Evolutionary conservation across 2,888 invertebrate genomes (phyloP).

Genomic region (Drosophila atroscutellata): DNA sequence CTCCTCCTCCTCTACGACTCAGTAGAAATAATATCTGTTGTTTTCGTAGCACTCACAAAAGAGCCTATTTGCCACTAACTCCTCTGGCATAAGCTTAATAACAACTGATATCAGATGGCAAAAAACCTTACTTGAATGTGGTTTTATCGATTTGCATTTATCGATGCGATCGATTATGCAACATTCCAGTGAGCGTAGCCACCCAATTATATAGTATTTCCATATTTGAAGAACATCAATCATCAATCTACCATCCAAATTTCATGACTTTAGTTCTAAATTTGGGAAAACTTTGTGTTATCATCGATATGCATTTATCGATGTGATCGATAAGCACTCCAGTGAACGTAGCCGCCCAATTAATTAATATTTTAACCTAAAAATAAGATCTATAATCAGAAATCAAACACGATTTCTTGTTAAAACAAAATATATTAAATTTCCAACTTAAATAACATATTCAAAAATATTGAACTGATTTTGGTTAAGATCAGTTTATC

Average conservation of each 20-base stretch:
- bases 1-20: background rate
- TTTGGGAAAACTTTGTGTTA: background rate
- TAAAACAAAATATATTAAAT: background rate
- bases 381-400: background rate
- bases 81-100: background rate
- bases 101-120: background rate
- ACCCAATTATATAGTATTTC: background rate
- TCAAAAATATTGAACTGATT: background rate
- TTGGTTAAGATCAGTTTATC: too few relatives aligned
- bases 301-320: background rate
- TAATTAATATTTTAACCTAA: background rate
- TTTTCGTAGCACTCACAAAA: background rate
- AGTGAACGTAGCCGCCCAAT: background rate
- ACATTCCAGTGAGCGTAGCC: background rate
- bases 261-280: background rate
- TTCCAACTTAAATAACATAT: background rate
- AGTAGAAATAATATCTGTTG: slow-evolving; percentile 9
- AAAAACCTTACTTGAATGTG: background rate
- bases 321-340: background rate
- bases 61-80: background rate
- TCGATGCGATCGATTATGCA: background rate
- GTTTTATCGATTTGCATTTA: background rate
- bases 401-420: background rate
- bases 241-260: background rate
- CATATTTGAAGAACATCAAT: background rate